A percentile compares a stretch with the other conserved stretches of the same genome.
Evolutionary conservation across 2,113 vertebrate genomes (phyloP).

Genomic region (Rhea pennata): DNA sequence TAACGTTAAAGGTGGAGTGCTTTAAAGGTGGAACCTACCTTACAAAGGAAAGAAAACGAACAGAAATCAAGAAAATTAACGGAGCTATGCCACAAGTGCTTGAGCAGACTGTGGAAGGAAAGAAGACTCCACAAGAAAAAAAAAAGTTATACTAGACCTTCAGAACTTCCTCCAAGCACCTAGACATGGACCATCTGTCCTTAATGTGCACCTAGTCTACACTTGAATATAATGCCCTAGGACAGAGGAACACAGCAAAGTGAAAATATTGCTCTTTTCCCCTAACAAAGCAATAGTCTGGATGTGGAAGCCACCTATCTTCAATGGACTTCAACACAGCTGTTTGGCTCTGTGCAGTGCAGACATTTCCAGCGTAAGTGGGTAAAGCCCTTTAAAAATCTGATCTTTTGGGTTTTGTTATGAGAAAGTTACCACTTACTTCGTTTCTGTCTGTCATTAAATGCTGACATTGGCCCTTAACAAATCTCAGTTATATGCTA

Average conservation of each 20-base stretch:
- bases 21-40: background rate
- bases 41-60: background rate
- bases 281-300: background rate
- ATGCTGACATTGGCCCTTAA: background rate
- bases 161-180: background rate
- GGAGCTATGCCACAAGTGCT: background rate
- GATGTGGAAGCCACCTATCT: background rate
- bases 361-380: background rate
- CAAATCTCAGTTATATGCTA: background rate
- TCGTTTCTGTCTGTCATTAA: background rate
- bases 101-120: background rate
- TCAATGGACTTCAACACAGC: rapidly evolving
- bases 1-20: background rate
- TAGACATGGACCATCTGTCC: background rate
- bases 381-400: background rate
- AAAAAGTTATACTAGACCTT: background rate
- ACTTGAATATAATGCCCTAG: background rate
- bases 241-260: background rate
- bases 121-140: background rate
- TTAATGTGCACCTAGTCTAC: background rate
- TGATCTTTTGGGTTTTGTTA: background rate
- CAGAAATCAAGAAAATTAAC: background rate
- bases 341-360: background rate
- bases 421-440: rapidly evolving
- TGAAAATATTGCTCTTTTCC: background rate